Conservation (phyloP, 1,140 invertebrate species). For the Agrypnia vestita region DNA sequence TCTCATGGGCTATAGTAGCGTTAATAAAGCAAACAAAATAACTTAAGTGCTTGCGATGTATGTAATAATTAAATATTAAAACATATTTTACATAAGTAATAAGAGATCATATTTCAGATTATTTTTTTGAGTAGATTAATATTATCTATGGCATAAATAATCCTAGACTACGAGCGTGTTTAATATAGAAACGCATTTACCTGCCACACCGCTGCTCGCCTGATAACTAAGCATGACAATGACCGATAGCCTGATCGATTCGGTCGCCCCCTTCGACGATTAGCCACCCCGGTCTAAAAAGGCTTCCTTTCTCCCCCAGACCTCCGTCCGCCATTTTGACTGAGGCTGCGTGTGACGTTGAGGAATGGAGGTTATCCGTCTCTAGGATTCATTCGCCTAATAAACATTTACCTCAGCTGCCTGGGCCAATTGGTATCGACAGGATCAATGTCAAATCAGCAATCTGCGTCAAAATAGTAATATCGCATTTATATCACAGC, state of each 20-base stretch:
- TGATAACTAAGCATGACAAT: conserved; percentile 57
- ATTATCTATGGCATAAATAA: too few species aligned
- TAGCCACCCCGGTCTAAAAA: conserved; percentile 30
- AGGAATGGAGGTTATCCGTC: conserved; percentile 56
- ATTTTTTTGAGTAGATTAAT: too few species aligned
- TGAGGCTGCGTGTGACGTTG: conserved; percentile 54
- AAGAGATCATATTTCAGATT: too few species aligned
- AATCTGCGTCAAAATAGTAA: too few species aligned
- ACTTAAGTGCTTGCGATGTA: too few species aligned
- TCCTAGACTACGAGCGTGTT: too few species aligned
- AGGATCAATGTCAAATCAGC: conserved; percentile 13
- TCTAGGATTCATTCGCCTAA: conserved; percentile 60
- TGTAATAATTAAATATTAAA: too few species aligned
- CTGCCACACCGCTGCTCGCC: conserved; percentile 37
- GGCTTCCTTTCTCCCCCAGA: background rate
- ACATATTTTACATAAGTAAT: too few species aligned
- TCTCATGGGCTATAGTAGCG: too few species aligned
- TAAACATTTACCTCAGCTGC: conserved; percentile 57
- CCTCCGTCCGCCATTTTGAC: conserved; percentile 11
- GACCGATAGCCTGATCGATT: conserved; percentile 59
- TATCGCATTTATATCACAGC: too few species aligned
- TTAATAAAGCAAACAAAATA: too few species aligned
- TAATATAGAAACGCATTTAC: conserved; percentile 7
- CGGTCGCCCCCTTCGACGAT: conserved; percentile 30
- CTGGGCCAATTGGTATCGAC: conserved; percentile 30